Evolutionary conservation across 2,888 invertebrate genomes (phyloP).

Genomic region (Philopedon plagiatum): DNA sequence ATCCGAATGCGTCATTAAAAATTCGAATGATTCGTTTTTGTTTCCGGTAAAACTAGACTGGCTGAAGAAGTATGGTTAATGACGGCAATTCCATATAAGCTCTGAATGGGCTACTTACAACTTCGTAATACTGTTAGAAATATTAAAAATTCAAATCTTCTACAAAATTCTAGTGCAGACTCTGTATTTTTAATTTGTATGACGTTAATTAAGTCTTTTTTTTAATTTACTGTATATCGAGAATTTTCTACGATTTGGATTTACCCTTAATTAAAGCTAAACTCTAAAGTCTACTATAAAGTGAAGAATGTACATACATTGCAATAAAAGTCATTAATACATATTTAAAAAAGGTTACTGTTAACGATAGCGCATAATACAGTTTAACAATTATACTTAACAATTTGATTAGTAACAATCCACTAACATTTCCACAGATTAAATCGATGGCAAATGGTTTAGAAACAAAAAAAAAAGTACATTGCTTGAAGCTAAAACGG

Average conservation of each 20-base stretch:
- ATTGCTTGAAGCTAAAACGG: slow-evolving; percentile 24
- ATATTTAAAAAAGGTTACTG: not conserved
- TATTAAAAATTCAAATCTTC: slow-evolving; percentile 24
- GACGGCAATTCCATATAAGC: slow-evolving; percentile 19
- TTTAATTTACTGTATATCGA: not conserved
- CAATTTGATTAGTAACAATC: slow-evolving; percentile 16
- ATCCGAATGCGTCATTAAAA: slow-evolving; percentile 25
- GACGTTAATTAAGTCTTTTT: not conserved
- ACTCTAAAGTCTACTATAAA: too few relatives aligned
- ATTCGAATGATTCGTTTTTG: slow-evolving; percentile 27
- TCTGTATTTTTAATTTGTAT: not conserved
- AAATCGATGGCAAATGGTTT: slow-evolving; percentile 1
- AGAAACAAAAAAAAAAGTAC: slow-evolving; percentile 1
- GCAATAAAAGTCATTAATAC: not conserved
- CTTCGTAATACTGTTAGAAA: slow-evolving; percentile 24
- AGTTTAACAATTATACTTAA: slow-evolving; percentile 13
- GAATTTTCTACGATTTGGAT: too few relatives aligned
- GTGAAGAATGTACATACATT: not conserved
- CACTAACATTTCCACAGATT: slow-evolving; percentile 19
- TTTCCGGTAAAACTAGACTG: slow-evolving; percentile 31
- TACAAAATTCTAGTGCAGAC: not conserved
- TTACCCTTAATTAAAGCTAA: too few relatives aligned
- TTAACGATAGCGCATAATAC: slow-evolving; percentile 8
- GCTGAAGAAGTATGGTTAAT: not conserved
- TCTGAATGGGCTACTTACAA: slow-evolving; percentile 28